These are phyloP conservation scores for Trigoniulus corallinus DNA, from an alignment of 1,140 invertebrate species.

Conservation along the genomic window DNA sequence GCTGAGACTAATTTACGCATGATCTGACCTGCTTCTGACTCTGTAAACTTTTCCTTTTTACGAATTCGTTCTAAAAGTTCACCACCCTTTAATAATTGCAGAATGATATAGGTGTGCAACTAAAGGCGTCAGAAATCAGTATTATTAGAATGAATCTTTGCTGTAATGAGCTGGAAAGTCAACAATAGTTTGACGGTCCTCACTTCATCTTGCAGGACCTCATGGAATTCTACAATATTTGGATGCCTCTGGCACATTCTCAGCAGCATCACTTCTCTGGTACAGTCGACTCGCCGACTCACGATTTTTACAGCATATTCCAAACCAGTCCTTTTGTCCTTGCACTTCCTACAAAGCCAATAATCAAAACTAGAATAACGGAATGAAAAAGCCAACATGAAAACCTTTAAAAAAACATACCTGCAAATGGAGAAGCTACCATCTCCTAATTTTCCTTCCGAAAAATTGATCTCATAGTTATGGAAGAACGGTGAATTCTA, in stretches of 20 bases:
- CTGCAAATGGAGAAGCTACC: constrained; percentile 75
- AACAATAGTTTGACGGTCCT: constrained; percentile 19
- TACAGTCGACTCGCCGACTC: constrained; percentile 53
- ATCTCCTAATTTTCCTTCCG: constrained; percentile 55
- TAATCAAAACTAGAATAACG: constrained; percentile 1
- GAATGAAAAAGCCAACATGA: too few species aligned
- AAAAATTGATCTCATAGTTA: constrained; percentile 54
- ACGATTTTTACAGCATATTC: constrained; percentile 85
- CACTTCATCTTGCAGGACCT: constrained; percentile 63
- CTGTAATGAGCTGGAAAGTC: constrained; percentile 11
- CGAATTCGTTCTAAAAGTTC: constrained; percentile 59
- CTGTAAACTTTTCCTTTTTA: constrained; percentile 44
- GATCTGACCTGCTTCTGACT: constrained; percentile 46
- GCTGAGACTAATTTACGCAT: constrained; percentile 63
- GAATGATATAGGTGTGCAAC: constrained; percentile 62
- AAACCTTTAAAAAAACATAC: constrained; percentile 18
- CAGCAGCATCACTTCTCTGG: constrained; percentile 57
- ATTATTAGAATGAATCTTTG: constrained; percentile 11
- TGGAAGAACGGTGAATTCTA: constrained; percentile 74
- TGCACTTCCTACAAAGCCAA: constrained; percentile 47
- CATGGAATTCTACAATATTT: constrained; percentile 69
- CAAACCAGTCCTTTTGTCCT: constrained; percentile 47
- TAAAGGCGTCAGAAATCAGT: constrained; percentile 8
- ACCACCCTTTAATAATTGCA: constrained; percentile 68
- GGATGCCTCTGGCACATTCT: constrained; percentile 66